Base-by-base conservation (phyloP, 2,888 invertebrate genomes). In the Cosmorhoe ocellata region DNA sequence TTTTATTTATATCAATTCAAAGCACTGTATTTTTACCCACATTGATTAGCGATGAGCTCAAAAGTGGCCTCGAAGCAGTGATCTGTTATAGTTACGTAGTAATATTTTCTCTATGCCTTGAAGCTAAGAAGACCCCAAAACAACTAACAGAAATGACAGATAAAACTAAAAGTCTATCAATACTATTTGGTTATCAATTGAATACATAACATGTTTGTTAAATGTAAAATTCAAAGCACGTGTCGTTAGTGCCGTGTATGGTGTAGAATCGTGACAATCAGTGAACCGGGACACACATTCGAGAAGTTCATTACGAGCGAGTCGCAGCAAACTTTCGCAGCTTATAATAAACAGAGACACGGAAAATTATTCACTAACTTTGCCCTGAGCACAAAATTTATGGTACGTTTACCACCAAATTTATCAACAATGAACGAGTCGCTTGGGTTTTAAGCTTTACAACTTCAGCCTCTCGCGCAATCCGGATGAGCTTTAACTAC, bases 301-400 rank as follows among this genome's bases (percentile, higher is more conserved):
- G 73, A 67, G 67, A 71, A 78, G 79, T 78, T 83, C 79, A 82
- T 85, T 83, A 80, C 76, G 74, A 66, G 75, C 78, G 76, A 81
- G 78, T 80, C 73, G 69, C 73, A 66, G 70, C 72, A 68, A 84
- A 85, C 84, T 85, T 84, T 73, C 69, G 71, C 71, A 70, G 84
- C 81, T 82, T 82, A 87, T 84, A 85, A 86, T 86, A 85, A 86
- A 86, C 88, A 87, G 86, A 86, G 84, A 87, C 85, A 86, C 78
- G 80, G 84, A 83, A 83, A 86, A 87, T 88, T 87, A 87, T 87
- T 87, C 85, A 78, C 79, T 78, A 86, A 88, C 84, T 87, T 88
- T 79, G 75, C 66, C 74, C 78, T 74, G 80, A 82, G 81, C 77
- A 75, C 70, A 73, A 81, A 87, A 87, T 88, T 87, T 88, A 87